Evolutionary conservation across 2,113 vertebrate species (phyloP), one percentile per base, ranked within the genome.

Genomic region (Petroica traversi): DNA sequence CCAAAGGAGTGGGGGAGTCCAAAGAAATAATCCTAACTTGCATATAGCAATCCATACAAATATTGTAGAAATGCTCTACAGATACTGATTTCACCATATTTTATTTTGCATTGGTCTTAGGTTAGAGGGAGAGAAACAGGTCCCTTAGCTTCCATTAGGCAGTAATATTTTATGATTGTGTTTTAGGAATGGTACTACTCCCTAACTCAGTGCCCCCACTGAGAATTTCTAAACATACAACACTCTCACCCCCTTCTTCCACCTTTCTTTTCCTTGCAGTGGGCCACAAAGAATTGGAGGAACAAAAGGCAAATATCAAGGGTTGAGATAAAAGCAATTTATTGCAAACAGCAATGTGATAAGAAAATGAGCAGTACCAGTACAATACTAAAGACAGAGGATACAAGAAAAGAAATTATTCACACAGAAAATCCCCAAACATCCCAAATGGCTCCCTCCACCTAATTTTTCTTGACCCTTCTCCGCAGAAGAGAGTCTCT

Each of bases 381-480:
- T 14, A 23, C 12, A 16, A 9, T 19, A 24, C 8, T 36, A 49
- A 49, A 33, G 49, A 19, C 58, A 72, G 12, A 73, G 5, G 6
- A 6, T 49, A 23, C 26, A 72, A 72, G 49, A 31, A 63, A 48
- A 62, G 1, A 51, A 75, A 36, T 3, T 0, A 33, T 57, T 72
- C 6, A 33, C 0, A 0, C 8, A 12, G 26, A 58, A 64, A 73
- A 36, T 5, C 5, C 2, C 9, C 28, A 26, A 3, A 5, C 28
- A 33, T 48, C 31, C 12, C 20, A 54, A 20, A 40, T 9, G 9
- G 7, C 17, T 57, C 17, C 25, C 6, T 55, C 18, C 26, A 29
- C 25, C 31, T 33, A 2, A 4, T 43, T 49, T 43, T 43, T 33
- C 57, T 33, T 33, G 7, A 18, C 19, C 33, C 15, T 71, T 62